Conservation (phyloP, 1,140 invertebrate genomes). For the Sitobion miscanthi region DNA sequence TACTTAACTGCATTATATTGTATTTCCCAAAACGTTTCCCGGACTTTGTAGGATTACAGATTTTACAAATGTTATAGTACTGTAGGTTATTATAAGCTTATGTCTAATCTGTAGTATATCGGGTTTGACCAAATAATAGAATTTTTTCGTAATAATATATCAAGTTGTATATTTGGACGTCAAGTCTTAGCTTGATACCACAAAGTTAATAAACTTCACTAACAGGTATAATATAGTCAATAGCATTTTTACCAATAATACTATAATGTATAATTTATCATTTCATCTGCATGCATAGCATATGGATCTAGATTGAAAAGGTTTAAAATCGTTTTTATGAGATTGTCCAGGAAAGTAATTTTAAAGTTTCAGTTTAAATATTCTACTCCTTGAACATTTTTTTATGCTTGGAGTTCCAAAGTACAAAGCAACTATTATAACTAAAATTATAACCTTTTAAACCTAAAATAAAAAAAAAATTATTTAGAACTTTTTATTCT, state of each 20-base stretch:
- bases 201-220: neutral
- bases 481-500: too few species aligned
- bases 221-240: neutral
- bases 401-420: too few species aligned
- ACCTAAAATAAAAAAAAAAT: too few species aligned
- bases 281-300: neutral
- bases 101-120: neutral
- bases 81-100: neutral
- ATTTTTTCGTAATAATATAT: neutral
- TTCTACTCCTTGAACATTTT: too few species aligned
- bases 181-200: neutral
- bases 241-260: neutral
- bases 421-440: too few species aligned
- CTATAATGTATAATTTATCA: neutral
- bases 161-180: neutral
- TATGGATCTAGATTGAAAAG: too few species aligned
- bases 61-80: neutral
- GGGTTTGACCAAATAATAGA: neutral
- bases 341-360: too few species aligned
- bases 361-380: too few species aligned
- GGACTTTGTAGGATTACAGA: constrained; percentile 8
- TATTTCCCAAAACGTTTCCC: constrained; percentile 22
- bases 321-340: too few species aligned
- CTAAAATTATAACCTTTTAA: too few species aligned
- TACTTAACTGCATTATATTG: neutral